Evolutionary conservation across 2,888 invertebrate species (phyloP), one percentile per base, ranked within the genome.

Genomic region (Leptinotarsa tumamoca): DNA sequence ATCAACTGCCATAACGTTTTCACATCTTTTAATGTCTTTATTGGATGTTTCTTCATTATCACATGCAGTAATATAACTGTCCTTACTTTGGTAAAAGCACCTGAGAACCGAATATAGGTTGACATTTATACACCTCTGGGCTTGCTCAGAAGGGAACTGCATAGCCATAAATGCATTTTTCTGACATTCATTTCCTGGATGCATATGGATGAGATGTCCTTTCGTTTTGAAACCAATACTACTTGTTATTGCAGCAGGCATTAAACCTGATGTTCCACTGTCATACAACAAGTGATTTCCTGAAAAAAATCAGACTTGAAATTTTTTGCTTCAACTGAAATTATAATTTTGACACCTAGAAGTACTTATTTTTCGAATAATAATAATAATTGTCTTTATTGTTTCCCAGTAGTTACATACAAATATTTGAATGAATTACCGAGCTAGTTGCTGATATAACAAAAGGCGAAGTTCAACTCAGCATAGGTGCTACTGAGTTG

Each of bases 201-300:
- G 95, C 89, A 95, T 90, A 82, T 96, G 94, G 68, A 96, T 89
- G 21, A 96, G 85, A 82, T 90, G 90, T 0, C 94, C 95, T 68
- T 87, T 87, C 0, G 93, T 94, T 52, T 90, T 88, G 0, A 89
- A 90, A 1, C 94, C 93, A 74, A 96, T 93, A 72, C 93, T 92
- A 87, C 96, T 95, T 66, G 98, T 87, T 83, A 98, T 90, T 2
- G 95, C 93, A 0, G 97, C 96, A 5, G 95, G 92, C 49, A 97
- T 86, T 66, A 99, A 89, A 0, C 98, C 98, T 84, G 94, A 93
- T 51, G 95, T 95, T 0, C 96, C 96, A 72, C 96, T 95, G 86
- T 98, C 98, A 86, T 96, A 97, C 1, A 98, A 88, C 73, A 97
- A 89, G 87, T 94, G 95, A 80, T 91, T 92, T 43, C 79, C 77